Base-by-base conservation (phyloP, 2,797 vertebrate species). In the Cynopterus sphinx region DNA sequence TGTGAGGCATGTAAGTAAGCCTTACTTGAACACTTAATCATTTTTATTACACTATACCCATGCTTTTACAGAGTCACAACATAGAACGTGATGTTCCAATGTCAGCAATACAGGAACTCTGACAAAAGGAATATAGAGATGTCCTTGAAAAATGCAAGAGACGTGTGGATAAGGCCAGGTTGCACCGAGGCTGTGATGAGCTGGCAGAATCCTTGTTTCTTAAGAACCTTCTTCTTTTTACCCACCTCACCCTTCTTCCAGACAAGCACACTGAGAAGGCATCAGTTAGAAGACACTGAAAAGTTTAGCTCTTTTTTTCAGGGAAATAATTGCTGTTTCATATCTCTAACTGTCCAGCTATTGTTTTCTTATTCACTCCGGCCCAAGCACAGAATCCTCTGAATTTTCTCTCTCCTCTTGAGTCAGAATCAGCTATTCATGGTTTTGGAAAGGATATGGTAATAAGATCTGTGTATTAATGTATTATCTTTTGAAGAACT, bases 21-120 rank as follows among this genome's bases (percentile, higher is more conserved):
- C 65, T 91, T 91, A 87, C 8, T 85, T 93, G 87, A 75, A 75
- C 11, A 70, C 36, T 11, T 91, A 28, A 51, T 73, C 74, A 78
- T 41, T 73, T 41, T 73, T n/a, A 55, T 61, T 67, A 73, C 31
- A 43, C 61, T 74, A 41, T 95, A 46, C 10, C 10, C 19, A 0
- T 36, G n/a, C 9, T 46, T 81, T 95, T 67, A 81, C 11, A 46
- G 51, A 79, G 22, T 3, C 28, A 73, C 12, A 86, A 3, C 53
- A 41, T 16, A 81, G 49, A 83, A 19, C 10, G 21, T 57, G 19
- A 43, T 57, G 43, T 49, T 89, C 51, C 39, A 1, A 90, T 49
- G 68, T 59, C 55, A 74, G n/a, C n/a, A 17, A 28, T 61, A 19
- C 5, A 28, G 28, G 65, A 22, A 26, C 55, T 31, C 17, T 49